Evolutionary conservation across 2,113 vertebrate genomes (phyloP), one percentile per base, ranked within the genome.

Genomic region (Cricetomys ansorgei): DNA sequence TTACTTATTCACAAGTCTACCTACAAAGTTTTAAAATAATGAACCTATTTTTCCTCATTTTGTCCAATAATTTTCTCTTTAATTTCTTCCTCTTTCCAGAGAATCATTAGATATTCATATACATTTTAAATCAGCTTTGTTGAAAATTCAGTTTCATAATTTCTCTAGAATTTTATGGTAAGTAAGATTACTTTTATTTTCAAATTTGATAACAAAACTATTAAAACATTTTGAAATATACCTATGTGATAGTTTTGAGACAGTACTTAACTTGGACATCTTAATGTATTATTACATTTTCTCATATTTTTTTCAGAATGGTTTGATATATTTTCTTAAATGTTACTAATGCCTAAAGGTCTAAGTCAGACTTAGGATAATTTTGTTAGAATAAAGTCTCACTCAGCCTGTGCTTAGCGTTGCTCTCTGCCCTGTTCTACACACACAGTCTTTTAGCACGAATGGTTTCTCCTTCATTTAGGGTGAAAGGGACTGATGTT

Each of bases 321-420:
- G 4, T 34, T 81, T 76, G n/a, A 50, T 48, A 76, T 55, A 53
- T 27, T 55, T 70, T 16, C n/a, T n/a, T 21, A 37, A 21, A n/a
- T 90, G 73, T 69, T n/a, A 79, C 45, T 21, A 31, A 12, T 31
- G 25, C 7, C 37, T 67, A 43, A 92, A 94, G 5, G 64, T 75
- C 10, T 45, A 64, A 25, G 43, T 70, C 59, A 86, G 87, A 75
- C 31, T 65, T 21, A 80, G 79, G 69, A 55, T 83, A 3, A 67
- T 89, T 95, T 92, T 94, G 37, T 19, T 65, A 76, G n/a, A 73
- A 48, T 77, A 37, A 85, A 92, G 31, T 40, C 21, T 89, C 25
- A 31, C 17, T 45, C 67, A 57, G 13, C 25, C 81, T 73, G 95
- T 86, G 40, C 9, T 55, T 69, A 25, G 23, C 9, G 0, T 55